A percentile compares a stretch with the other conserved stretches of the same genome.
phyloP scores from a whole-genome alignment of 2,113 vertebrate species.

The Thalassarche chlororhynchos region DNA sequence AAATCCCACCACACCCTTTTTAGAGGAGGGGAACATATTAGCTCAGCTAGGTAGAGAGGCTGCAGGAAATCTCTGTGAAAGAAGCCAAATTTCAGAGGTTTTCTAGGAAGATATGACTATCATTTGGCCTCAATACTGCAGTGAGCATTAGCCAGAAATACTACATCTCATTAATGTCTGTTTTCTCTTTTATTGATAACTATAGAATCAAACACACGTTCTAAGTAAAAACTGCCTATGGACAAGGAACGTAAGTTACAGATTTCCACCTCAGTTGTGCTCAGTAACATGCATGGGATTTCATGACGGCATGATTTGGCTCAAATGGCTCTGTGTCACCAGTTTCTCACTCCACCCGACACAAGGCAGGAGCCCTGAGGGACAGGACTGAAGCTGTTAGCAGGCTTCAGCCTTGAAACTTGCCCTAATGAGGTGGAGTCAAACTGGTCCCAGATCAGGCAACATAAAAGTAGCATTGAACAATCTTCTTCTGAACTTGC shows the following conservation, averaged over 20 bases:
- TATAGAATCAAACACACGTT: background rate
- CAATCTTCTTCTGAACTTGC: background rate
- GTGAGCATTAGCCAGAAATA: background rate
- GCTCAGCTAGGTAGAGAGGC: conserved; percentile 44
- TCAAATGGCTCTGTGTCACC: background rate
- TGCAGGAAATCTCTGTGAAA: background rate
- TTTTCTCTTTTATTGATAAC: background rate
- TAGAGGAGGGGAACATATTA: conserved; percentile 21
- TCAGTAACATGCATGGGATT: background rate
- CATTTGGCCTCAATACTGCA: background rate
- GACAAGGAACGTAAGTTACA: background rate
- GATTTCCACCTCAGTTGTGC: background rate
- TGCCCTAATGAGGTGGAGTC: background rate
- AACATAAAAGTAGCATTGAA: background rate
- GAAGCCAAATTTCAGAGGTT: conserved; percentile 19
- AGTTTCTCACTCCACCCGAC: background rate
- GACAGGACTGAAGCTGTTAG: background rate
- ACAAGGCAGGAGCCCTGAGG: background rate
- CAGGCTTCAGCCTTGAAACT: background rate
- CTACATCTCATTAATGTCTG: background rate
- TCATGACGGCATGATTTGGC: background rate
- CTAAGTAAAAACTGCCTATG: background rate
- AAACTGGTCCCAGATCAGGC: background rate
- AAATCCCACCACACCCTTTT: conserved; percentile 38
- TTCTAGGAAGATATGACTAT: conserved; percentile 6